phyloP scores from a whole-genome alignment of 2,113 vertebrate genomes.

The Poeciliopsis occidentalis region DNA sequence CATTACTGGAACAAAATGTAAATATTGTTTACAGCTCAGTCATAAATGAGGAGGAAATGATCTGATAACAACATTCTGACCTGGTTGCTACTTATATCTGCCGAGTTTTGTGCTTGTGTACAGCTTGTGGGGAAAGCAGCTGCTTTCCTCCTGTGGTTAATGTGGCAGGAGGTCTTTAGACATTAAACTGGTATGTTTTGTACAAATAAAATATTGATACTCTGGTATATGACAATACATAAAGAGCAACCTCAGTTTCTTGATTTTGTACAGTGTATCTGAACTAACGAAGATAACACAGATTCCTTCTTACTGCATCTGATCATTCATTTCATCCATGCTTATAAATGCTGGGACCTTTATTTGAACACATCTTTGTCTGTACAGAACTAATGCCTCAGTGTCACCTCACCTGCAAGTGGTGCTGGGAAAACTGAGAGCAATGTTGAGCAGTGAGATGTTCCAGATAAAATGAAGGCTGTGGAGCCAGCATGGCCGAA shows the following conservation, averaged over 20 bases:
- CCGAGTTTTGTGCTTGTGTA: conserved; percentile 6
- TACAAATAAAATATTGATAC: conserved; percentile 8
- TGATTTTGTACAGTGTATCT: not conserved
- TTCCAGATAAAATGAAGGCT: conserved; percentile 82
- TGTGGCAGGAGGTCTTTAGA: conserved; percentile 4
- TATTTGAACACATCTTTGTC: not conserved
- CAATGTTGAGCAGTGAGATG: conserved; percentile 73
- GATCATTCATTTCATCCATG: not conserved
- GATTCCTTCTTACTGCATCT: not conserved
- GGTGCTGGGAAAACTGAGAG: conserved; percentile 76
- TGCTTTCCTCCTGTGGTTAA: conserved; percentile 21
- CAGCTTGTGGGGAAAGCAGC: conserved; percentile 12
- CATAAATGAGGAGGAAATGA: not conserved
- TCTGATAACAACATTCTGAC: conserved; percentile 10
- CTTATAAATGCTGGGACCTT: not conserved
- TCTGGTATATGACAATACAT: not conserved
- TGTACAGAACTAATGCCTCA: not conserved
- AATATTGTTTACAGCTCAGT: not conserved
- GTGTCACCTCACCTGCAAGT: conserved; percentile 73
- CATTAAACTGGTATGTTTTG: not conserved
- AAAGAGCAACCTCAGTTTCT: not conserved
- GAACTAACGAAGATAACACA: too few relatives aligned
- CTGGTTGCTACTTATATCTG: conserved; percentile 16
- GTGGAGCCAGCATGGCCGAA: conserved; percentile 82
- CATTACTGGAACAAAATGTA: not conserved